Evolutionary conservation across 2,113 vertebrate species (phyloP).

Genomic region (Antechinus flavipes): DNA sequence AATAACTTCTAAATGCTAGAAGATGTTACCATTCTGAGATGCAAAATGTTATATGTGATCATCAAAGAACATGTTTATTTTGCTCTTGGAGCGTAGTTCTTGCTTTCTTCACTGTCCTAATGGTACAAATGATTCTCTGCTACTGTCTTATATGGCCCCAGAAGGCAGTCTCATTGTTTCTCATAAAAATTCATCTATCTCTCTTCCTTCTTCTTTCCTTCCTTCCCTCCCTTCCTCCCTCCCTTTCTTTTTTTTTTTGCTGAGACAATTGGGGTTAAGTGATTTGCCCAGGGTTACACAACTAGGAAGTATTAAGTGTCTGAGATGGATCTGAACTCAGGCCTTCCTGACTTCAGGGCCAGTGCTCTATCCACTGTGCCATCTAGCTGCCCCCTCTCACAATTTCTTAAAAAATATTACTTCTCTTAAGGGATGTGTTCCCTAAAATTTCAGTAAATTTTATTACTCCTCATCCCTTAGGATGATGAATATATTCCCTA

Average conservation of each 20-base stretch:
- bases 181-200: not conserved
- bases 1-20: not conserved
- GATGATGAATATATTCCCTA: not conserved
- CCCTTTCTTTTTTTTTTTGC: no score
- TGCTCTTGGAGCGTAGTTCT: not conserved
- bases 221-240: no score
- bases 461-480: not conserved
- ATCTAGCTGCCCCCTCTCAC: no score
- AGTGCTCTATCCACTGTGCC: no score
- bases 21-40: not conserved
- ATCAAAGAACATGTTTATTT: not conserved
- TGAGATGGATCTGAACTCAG: no score
- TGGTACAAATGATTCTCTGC: not conserved
- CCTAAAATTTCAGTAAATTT: no score
- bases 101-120: not conserved
- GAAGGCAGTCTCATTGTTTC: not conserved
- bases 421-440: no score
- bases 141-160: fast-evolving
- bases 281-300: no score
- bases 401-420: not conserved
- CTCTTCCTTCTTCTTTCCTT: fast-evolving
- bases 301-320: no score
- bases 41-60: not conserved
- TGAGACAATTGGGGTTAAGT: no score
- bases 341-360: no score